A percentile compares a stretch with the other conserved stretches of the same genome.
phyloP scores from a whole-genome alignment of 2,888 invertebrate species.

The Philaethria dido region DNA sequence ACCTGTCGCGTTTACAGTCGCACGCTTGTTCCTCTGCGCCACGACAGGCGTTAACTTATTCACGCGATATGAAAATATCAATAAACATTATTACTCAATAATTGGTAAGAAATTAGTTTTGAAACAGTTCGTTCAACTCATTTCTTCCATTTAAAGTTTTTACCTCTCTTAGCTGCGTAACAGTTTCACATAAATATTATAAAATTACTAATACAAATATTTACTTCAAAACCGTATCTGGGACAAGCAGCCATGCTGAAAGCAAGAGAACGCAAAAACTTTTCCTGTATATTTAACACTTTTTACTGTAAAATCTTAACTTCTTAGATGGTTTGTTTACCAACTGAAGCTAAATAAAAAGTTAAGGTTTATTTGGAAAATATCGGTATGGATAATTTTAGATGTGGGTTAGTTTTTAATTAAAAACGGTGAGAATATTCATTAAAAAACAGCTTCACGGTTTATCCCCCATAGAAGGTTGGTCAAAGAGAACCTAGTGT shows the following conservation, averaged over 20 bases:
- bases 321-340: constrained; percentile 14
- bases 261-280: constrained; percentile 13
- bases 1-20: too few relatives aligned
- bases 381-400: neutral
- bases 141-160: neutral
- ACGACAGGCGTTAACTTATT: too few relatives aligned
- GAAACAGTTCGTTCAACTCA: neutral
- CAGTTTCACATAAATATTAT: constrained; percentile 16
- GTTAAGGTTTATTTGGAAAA: neutral
- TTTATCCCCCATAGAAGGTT: too few relatives aligned
- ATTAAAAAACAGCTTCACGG: too few relatives aligned
- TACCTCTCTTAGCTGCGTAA: neutral
- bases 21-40: too few relatives aligned
- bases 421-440: too few relatives aligned
- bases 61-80: too few relatives aligned
- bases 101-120: too few relatives aligned
- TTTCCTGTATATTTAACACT: constrained; percentile 20
- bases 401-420: neutral
- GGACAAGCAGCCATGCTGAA: constrained; percentile 17
- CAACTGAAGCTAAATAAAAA: constrained; percentile 5
- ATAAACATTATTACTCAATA: too few relatives aligned
- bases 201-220: constrained; percentile 18
- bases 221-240: neutral
- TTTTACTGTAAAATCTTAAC: constrained; percentile 9
- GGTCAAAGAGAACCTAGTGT: too few relatives aligned